These are phyloP conservation scores for Turnix velox DNA, from an alignment of 2,113 vertebrate genomes.

Conservation along the genomic window DNA sequence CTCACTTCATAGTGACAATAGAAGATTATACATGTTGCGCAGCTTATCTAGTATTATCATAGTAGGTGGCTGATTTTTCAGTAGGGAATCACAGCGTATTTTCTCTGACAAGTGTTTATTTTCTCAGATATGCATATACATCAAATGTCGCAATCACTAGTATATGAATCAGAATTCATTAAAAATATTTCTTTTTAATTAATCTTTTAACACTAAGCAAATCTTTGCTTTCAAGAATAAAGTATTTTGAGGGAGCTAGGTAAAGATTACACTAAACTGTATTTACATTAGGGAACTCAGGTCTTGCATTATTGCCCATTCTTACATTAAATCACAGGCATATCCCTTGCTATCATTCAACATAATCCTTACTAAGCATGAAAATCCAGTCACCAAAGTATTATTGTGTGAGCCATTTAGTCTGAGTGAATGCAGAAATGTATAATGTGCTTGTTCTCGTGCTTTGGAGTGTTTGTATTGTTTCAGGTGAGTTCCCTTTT, in stretches of 20 bases:
- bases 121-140: slow-evolving; percentile 11
- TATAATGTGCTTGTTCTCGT: not conserved
- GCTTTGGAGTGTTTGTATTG: not conserved
- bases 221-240: not conserved
- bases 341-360: not conserved
- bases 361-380: not conserved
- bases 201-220: not conserved
- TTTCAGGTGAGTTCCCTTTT: not conserved
- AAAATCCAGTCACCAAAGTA: not conserved
- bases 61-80: not conserved
- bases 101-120: not conserved
- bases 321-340: not conserved
- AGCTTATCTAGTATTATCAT: not conserved
- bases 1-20: not conserved
- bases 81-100: not conserved
- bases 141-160: not conserved
- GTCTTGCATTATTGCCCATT: not conserved
- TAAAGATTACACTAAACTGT: not conserved
- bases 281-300: not conserved
- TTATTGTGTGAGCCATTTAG: not conserved
- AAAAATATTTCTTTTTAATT: not conserved
- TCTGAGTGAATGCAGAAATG: not conserved
- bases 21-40: not conserved
- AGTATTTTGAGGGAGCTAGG: not conserved
- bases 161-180: not conserved